These are phyloP conservation scores for Psittacula cyanocephala DNA, from an alignment of 2,113 vertebrate genomes.

Conservation along the genomic window DNA sequence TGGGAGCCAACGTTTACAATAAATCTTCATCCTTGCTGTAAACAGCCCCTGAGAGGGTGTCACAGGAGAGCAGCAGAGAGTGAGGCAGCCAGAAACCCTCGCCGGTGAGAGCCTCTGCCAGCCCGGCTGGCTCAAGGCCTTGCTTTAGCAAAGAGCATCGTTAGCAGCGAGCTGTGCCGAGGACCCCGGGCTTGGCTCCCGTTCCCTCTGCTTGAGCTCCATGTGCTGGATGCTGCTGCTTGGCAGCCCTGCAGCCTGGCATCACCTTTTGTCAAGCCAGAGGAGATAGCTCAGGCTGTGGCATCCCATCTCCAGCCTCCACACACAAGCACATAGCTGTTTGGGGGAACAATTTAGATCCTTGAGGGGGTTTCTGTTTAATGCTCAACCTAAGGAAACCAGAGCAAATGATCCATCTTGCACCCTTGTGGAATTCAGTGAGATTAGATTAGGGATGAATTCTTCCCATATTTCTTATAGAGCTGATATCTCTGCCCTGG, in stretches of 20 bases:
- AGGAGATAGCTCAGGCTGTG: rapidly evolving
- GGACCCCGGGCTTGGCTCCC: neutral
- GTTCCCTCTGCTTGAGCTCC: neutral
- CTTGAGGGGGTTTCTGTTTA: slow-evolving; percentile 18
- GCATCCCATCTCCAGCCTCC: neutral
- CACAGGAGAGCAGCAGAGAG: neutral
- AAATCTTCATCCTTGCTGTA: slow-evolving; percentile 10
- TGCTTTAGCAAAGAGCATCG: neutral
- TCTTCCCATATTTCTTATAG: slow-evolving; percentile 52
- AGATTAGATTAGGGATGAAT: slow-evolving; percentile 64
- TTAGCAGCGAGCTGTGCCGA: neutral
- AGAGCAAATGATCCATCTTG: neutral
- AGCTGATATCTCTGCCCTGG: slow-evolving; percentile 17
- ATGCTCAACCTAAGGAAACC: neutral
- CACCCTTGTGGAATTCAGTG: neutral
- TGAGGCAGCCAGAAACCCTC: neutral
- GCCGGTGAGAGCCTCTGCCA: neutral
- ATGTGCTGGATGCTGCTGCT: neutral
- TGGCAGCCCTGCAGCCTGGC: neutral
- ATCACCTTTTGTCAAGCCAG: neutral
- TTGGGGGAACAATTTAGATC: neutral
- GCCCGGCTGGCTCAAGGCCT: neutral
- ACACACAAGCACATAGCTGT: neutral
- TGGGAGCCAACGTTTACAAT: slow-evolving; percentile 24
- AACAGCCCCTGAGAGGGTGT: slow-evolving; percentile 35